Conservation (phyloP, 2,113 vertebrate genomes). For the Sander lucioperca region DNA sequence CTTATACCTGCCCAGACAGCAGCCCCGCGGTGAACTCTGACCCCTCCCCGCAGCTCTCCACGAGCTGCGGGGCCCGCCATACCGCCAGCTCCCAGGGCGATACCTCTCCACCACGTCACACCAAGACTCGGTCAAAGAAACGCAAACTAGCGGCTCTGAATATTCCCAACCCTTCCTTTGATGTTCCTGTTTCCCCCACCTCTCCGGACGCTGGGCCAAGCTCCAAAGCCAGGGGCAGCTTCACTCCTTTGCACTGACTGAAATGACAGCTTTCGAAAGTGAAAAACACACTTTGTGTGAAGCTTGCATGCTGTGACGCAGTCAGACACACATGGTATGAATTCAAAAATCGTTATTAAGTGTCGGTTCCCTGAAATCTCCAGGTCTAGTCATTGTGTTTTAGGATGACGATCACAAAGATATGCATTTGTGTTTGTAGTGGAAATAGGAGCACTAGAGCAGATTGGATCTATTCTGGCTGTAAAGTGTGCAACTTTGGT, state of each 20-base stretch:
- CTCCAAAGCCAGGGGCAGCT: constrained; percentile 36
- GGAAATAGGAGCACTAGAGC: constrained; percentile 5
- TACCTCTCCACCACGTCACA: constrained; percentile 31
- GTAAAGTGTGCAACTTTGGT: constrained; percentile 1
- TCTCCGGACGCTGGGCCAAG: constrained; percentile 32
- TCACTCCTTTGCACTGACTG: constrained; percentile 44
- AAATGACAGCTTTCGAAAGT: constrained; percentile 6
- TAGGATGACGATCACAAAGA: constrained; percentile 29
- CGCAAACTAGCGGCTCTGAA: constrained; percentile 52
- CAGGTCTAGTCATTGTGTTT: neutral
- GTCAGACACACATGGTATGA: constrained; percentile 41
- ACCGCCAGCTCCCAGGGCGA: neutral
- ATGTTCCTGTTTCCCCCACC: constrained; percentile 45
- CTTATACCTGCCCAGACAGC: constrained; percentile 47
- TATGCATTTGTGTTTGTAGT: neutral
- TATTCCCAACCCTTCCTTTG: constrained; percentile 42
- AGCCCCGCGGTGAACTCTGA: constrained; percentile 42
- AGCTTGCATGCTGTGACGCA: constrained; percentile 65
- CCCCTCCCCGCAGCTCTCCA: constrained; percentile 37
- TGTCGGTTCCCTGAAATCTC: constrained; percentile 8
- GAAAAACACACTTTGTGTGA: constrained; percentile 28
- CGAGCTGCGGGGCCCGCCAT: constrained; percentile 23
- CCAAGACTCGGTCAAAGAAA: constrained; percentile 56
- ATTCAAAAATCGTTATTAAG: neutral
- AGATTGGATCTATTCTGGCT: neutral